Evolutionary conservation across 2,113 vertebrate genomes (phyloP), one percentile per base, ranked within the genome.

Genomic region (Dipodomys merriami): DNA sequence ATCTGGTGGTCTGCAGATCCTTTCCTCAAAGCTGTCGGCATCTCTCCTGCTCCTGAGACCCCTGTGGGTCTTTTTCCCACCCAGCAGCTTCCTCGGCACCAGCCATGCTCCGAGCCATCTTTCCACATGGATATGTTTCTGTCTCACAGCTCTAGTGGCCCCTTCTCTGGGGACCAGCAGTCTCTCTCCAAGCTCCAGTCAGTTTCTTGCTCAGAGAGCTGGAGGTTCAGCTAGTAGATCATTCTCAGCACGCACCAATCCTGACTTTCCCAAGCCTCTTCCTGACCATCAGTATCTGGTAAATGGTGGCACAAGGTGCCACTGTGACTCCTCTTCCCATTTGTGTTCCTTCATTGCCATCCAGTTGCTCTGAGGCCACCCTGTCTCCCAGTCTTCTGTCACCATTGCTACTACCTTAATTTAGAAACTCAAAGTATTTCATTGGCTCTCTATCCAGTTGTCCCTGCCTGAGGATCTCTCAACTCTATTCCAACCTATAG

Each of bases 401-500:
- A 22, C 64, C 19, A 57, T 20, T 39, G 62, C 12, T 39, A 44
- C 49, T 39, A 49, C 49, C 29, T 49, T 85, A 77, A 91, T 39
- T 86, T 46, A 64, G 91, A 82, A 90, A 90, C 35, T 44, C 10
- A 30, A 68, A 86, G 60, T 53, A 30, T 49, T 81, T 74, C 65
- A 53, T 3, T 33, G 69, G 44, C 10, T 10, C 67, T 30, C 85
- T 3, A 4, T n/a, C 39, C 33, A 49, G 25, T 29, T 35, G 25
- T 53, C 25, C 9, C 22, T 67, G 77, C 49, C 29, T 23, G 12
- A 84, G 46, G 68, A n/a, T 74, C 77, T 77, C n/a, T n/a, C 39
- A 72, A 53, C 7, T 78, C 68, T 2, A 57, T 39, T 29, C 33
- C n/a, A 68, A 62, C 12, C 27, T 69, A 68, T 46, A 20, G 35